Evolutionary conservation across 2,113 vertebrate genomes (phyloP).

Genomic region (Equus przewalskii): DNA sequence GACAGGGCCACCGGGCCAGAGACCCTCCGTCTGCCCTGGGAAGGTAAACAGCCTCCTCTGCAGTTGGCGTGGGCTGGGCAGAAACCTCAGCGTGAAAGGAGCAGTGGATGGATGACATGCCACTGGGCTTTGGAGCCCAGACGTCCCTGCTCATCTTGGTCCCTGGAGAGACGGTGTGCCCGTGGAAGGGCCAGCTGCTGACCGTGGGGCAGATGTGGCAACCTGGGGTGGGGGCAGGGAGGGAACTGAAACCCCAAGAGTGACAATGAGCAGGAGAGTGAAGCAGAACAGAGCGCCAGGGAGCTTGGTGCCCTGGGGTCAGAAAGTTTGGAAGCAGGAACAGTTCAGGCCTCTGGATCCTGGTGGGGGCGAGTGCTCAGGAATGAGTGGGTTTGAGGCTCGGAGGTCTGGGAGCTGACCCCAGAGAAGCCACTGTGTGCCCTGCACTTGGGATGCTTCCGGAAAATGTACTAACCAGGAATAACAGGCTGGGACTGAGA

Average conservation of each 20-base stretch:
- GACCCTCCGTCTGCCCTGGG: not conserved
- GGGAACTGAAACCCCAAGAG: not conserved
- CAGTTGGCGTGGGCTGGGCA: not conserved
- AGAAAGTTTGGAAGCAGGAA: not conserved
- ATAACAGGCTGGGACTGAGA: fast-evolving
- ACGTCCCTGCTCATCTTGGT: fast-evolving
- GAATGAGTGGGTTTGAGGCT: not conserved
- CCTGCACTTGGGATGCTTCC: not conserved
- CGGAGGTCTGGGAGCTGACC: not conserved
- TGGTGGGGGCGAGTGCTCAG: not conserved
- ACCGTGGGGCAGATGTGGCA: not conserved
- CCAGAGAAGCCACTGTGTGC: not conserved
- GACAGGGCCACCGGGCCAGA: not conserved
- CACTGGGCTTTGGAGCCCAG: not conserved
- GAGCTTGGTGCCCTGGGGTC: no score
- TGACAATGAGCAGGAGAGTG: not conserved
- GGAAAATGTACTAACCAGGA: fast-evolving
- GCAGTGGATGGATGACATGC: fast-evolving
- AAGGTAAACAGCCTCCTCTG: not conserved
- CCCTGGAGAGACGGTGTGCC: not conserved
- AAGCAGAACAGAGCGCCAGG: fast-evolving
- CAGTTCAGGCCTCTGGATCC: not conserved
- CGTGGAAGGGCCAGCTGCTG: not conserved
- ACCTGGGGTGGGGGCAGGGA: fast-evolving
- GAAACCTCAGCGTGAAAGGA: not conserved